Conservation (phyloP, 2,797 vertebrate genomes). For the Chelonia mydas region DNA sequence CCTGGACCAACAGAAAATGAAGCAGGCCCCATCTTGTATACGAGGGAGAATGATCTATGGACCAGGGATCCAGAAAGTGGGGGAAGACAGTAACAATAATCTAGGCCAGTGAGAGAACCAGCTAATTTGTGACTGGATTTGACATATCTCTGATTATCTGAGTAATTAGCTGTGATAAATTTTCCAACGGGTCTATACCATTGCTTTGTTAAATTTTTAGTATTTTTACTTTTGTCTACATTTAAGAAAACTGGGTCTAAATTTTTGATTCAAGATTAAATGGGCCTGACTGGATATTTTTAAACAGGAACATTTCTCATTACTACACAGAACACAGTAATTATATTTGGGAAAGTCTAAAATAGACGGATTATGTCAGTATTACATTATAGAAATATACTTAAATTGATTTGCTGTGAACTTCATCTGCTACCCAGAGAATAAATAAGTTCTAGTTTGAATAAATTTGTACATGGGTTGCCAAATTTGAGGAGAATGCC, state of each 20-base stretch:
- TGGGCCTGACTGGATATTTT: not conserved
- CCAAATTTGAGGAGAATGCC: not conserved
- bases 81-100: not conserved
- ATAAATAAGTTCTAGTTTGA: conserved; percentile 37
- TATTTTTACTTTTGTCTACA: not conserved
- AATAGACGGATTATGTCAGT: not conserved
- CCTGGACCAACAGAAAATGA: not conserved
- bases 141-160: not conserved
- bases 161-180: not conserved
- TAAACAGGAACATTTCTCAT: conserved; percentile 13
- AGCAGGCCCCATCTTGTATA: rapidly evolving
- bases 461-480: conserved; percentile 27
- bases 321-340: not conserved
- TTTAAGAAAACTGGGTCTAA: conserved; percentile 6
- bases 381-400: conserved; percentile 10
- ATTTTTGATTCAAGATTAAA: conserved; percentile 7
- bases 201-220: not conserved
- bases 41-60: not conserved
- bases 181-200: not conserved
- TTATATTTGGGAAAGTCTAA: conserved; percentile 8
- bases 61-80: not conserved
- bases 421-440: conserved; percentile 21
- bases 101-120: not conserved
- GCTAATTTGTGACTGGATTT: not conserved
- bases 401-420: conserved; percentile 57